A percentile compares a stretch with the other conserved stretches of the same genome.
Conservation (phyloP, 2,113 vertebrate species). For the Pipra filicauda region DNA sequence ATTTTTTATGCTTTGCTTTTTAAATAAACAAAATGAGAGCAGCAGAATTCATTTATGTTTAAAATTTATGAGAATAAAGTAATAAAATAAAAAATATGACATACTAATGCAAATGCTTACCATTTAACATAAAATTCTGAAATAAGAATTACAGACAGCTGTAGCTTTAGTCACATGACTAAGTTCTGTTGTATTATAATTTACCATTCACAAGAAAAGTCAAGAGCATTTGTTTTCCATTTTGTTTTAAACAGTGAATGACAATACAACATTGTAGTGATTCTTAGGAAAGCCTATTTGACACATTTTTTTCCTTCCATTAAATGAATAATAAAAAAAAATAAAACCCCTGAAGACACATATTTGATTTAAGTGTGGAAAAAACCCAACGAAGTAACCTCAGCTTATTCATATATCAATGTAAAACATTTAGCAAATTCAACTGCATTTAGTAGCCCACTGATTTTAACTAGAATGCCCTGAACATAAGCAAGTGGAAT, state of each 20-base stretch:
- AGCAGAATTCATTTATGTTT: not conserved
- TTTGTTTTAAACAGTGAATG: constrained; percentile 20
- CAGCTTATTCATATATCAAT: not conserved
- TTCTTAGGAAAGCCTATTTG: not conserved
- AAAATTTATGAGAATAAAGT: not conserved
- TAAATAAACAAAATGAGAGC: constrained; percentile 13
- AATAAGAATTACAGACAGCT: constrained; percentile 35
- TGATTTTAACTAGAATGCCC: not conserved
- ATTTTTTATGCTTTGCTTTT: not conserved
- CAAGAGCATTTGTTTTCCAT: constrained; percentile 35
- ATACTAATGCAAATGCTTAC: not conserved
- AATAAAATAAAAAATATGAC: not conserved
- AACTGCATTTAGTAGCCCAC: not conserved
- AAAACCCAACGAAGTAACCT: not conserved
- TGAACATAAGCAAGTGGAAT: not conserved
- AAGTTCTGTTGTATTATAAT: not conserved
- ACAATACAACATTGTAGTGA: not conserved
- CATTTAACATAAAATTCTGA: constrained; percentile 34
- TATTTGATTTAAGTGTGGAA: not conserved
- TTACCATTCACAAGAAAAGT: not conserved
- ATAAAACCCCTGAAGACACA: not conserved
- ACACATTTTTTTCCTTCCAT: not conserved
- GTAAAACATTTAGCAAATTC: not conserved
- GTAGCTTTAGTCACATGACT: constrained; percentile 15
- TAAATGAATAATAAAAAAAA: not conserved